Conservation (phyloP, 2,113 vertebrate genomes). For the Mobula birostris region DNA sequence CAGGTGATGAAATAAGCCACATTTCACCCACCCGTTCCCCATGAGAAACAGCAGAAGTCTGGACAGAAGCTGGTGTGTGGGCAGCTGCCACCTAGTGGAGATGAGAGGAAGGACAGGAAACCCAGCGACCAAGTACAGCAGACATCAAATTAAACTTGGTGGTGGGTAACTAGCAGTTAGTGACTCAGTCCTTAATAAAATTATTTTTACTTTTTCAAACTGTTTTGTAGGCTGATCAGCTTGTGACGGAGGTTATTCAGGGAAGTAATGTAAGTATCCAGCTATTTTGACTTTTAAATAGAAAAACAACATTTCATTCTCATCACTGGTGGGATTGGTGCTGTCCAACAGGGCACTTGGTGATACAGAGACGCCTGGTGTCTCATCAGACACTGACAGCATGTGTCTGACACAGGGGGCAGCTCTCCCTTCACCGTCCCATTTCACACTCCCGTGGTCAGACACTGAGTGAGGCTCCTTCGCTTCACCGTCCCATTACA, state of each 20-base stretch:
- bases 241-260: slow-evolving; percentile 61
- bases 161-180: too few species aligned
- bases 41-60: too few species aligned
- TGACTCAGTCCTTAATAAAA: background rate
- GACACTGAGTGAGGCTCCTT: too few species aligned
- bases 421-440: too few species aligned
- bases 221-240: slow-evolving; percentile 42
- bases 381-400: too few species aligned
- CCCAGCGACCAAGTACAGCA: background rate
- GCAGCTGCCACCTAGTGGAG: background rate
- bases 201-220: background rate
- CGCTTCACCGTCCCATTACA: too few species aligned
- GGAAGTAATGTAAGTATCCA: slow-evolving; percentile 60
- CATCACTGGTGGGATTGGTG: background rate
- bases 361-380: too few species aligned
- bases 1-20: background rate
- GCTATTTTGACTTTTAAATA: background rate
- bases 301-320: background rate
- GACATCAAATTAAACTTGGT: background rate
- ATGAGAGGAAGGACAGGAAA: background rate
- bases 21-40: too few species aligned
- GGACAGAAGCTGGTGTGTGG: too few species aligned
- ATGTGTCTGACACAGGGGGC: too few species aligned
- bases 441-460: too few species aligned
- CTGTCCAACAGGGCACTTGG: background rate